A percentile compares a stretch with the other conserved stretches of the same genome.
Evolutionary conservation across 2,888 invertebrate genomes (phyloP).

Genomic region (Drosophila fulvimacula): DNA sequence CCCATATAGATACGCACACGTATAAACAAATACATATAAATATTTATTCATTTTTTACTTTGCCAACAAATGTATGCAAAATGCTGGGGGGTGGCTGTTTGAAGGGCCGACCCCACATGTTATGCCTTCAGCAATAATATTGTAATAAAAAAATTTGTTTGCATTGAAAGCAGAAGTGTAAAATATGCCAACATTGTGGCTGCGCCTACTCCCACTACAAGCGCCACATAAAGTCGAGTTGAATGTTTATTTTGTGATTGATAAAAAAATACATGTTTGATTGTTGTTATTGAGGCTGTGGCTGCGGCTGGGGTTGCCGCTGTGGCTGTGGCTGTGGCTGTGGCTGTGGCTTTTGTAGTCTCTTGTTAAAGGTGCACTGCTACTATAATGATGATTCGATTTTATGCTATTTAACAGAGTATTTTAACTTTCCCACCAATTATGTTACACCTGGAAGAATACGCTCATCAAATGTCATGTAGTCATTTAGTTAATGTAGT

Average conservation of each 20-base stretch:
- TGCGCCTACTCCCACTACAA: slow-evolving; percentile 12
- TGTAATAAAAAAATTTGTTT: slow-evolving; percentile 67
- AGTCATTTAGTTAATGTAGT: neutral
- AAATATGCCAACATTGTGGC: slow-evolving; percentile 57
- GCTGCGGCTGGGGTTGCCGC: slow-evolving; percentile 15
- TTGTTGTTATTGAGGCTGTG: slow-evolving; percentile 25
- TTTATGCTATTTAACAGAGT: neutral
- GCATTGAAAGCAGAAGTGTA: slow-evolving; percentile 71
- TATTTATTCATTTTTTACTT: slow-evolving; percentile 19
- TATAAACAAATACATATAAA: slow-evolving; percentile 13
- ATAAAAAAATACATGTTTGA: slow-evolving; percentile 70
- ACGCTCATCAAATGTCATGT: neutral
- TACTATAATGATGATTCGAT: slow-evolving; percentile 38
- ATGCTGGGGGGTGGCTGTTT: no score
- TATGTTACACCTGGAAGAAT: neutral
- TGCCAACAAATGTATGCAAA: slow-evolving; percentile 7
- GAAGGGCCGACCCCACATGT: slow-evolving; percentile 13
- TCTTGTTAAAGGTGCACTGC: slow-evolving; percentile 49
- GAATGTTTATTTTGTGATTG: slow-evolving; percentile 78
- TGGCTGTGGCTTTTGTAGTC: slow-evolving; percentile 20
- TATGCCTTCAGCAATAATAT: slow-evolving; percentile 59
- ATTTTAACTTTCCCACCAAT: neutral
- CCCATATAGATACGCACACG: no score
- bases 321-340: slow-evolving; percentile 27
- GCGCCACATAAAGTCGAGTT: slow-evolving; percentile 52